Evolutionary conservation across 2,888 invertebrate genomes (phyloP).

Genomic region (Microctonus brassicae): DNA sequence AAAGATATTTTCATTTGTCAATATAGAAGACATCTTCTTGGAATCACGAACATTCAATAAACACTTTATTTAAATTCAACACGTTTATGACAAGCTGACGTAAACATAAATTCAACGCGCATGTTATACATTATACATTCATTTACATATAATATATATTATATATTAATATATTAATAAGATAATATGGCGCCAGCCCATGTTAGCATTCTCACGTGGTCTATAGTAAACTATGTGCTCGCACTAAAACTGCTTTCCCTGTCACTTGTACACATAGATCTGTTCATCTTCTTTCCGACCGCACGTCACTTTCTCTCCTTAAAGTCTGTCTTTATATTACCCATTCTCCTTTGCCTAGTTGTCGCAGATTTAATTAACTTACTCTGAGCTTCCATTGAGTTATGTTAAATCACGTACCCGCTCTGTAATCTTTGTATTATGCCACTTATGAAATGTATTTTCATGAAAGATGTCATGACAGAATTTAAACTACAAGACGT

Average conservation of each 20-base stretch:
- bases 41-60: background rate
- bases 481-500: slow-evolving; percentile 41
- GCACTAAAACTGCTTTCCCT: slow-evolving; percentile 5
- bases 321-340: background rate
- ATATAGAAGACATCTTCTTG: too few species aligned
- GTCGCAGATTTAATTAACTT: slow-evolving; percentile 58
- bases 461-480: slow-evolving; percentile 46
- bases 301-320: background rate
- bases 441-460: slow-evolving; percentile 56
- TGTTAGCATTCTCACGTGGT: slow-evolving; percentile 10
- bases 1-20: too few species aligned
- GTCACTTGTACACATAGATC: too few species aligned
- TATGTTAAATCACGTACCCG: slow-evolving; percentile 59
- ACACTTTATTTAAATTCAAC: background rate
- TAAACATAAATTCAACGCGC: too few species aligned
- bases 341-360: slow-evolving; percentile 32
- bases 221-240: background rate
- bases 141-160: background rate
- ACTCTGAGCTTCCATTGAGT: slow-evolving; percentile 58
- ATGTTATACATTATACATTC: too few species aligned
- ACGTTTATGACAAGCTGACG: too few species aligned
- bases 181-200: background rate
- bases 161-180: background rate
- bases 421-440: slow-evolving; percentile 59
- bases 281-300: background rate